Evolutionary conservation across 2,888 invertebrate species (phyloP).

Genomic region (Anarsia innoxiella): DNA sequence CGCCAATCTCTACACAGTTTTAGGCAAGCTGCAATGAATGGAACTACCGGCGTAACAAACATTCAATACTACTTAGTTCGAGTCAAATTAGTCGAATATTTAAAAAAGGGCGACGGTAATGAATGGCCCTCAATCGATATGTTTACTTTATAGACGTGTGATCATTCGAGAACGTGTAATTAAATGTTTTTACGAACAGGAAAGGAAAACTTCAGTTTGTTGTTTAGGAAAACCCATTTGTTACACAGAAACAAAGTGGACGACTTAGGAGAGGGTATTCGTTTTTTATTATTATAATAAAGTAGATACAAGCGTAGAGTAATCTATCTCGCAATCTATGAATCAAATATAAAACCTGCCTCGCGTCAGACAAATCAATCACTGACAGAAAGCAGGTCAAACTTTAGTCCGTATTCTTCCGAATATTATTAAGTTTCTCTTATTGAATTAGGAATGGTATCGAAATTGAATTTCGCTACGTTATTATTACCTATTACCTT

Average conservation of each 20-base stretch:
- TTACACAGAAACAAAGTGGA: background rate
- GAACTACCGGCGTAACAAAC: no score
- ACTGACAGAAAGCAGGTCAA: constrained; percentile 19
- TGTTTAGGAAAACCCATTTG: background rate
- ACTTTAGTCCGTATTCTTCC: constrained; percentile 19
- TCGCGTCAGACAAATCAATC: constrained; percentile 18
- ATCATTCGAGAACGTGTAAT: no score
- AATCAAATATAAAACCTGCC: no score
- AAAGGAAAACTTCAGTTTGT: background rate
- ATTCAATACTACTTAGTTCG: no score
- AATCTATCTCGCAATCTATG: no score
- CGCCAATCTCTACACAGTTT: no score
- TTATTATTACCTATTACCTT: no score
- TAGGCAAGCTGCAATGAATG: no score
- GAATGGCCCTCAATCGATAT: constrained; percentile 36
- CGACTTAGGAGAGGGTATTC: background rate
- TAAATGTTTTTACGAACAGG: no score
- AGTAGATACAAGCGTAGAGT: no score
- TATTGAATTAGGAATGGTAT: constrained; percentile 23
- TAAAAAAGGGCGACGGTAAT: constrained; percentile 28
- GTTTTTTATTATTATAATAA: background rate
- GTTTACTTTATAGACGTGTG: constrained; percentile 29
- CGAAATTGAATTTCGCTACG: no score
- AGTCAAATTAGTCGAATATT: no score
- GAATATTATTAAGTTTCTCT: constrained; percentile 16